Percentiles rank a stretch among this genome's conserved stretches.
Evolutionary conservation across 2,797 vertebrate species (phyloP).

Genomic region (Manis crassicaudata): DNA sequence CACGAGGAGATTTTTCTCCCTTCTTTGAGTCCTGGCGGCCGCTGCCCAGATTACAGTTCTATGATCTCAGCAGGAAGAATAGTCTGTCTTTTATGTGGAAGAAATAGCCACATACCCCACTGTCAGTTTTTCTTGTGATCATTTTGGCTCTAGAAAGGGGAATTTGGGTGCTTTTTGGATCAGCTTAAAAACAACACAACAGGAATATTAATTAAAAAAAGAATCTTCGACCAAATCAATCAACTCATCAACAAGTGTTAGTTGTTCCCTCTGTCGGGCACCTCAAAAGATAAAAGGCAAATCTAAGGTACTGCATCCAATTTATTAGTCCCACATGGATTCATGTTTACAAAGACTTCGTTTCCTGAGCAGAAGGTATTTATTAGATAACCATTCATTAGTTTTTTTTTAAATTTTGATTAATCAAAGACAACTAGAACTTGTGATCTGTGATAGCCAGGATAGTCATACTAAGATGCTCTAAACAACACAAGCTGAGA

Average conservation of each 20-base stretch:
- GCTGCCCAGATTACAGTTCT: slow-evolving; percentile 29
- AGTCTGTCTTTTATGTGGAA: slow-evolving; percentile 18
- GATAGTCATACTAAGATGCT: not conserved
- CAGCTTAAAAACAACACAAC: not conserved
- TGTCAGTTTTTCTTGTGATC: slow-evolving; percentile 44
- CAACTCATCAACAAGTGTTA: not conserved
- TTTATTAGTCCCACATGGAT: not conserved
- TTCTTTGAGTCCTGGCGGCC: slow-evolving; percentile 48
- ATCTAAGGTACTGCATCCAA: not conserved
- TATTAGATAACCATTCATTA: not conserved
- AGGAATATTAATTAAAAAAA: not conserved
- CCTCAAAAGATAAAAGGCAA: not conserved
- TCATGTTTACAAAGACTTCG: not conserved
- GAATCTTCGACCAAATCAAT: not conserved
- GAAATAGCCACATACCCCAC: slow-evolving; percentile 35
- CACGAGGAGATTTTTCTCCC: slow-evolving; percentile 34
- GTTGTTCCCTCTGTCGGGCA: not conserved
- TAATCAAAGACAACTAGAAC: not conserved
- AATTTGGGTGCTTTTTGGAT: not conserved
- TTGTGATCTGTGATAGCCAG: not conserved
- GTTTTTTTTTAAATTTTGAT: not conserved
- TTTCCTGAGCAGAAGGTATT: slow-evolving; percentile 31
- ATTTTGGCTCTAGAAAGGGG: slow-evolving; percentile 42
- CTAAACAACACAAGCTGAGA: not conserved
- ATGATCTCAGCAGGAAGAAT: slow-evolving; percentile 41